Percentiles rank a stretch among this genome's conserved stretches.
Conservation (phyloP, 2,888 invertebrate genomes). For the Mesoligia furuncula region DNA sequence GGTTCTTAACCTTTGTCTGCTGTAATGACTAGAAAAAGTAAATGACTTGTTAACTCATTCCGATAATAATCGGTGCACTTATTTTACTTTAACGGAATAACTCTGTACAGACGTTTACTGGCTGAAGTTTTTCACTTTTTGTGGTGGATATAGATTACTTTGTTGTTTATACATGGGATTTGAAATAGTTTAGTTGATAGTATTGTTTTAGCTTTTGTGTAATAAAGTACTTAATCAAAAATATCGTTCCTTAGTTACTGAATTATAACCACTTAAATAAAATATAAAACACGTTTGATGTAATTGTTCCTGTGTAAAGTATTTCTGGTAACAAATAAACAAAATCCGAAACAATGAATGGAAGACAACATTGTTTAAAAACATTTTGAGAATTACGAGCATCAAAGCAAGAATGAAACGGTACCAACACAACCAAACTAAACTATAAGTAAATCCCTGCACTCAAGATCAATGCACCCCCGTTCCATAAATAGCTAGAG, state of each 20-base stretch:
- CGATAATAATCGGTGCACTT: constrained; percentile 48
- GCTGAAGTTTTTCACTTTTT: constrained; percentile 15
- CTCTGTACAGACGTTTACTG: constrained; percentile 3
- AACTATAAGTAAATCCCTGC: constrained; percentile 51
- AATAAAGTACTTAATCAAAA: neutral
- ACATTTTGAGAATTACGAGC: constrained; percentile 1
- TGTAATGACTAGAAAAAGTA: constrained; percentile 65
- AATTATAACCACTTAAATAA: neutral
- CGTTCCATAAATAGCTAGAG: constrained; percentile 77
- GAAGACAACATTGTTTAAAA: neutral
- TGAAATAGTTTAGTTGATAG: neutral
- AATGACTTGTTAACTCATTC: constrained; percentile 65
- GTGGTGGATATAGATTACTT: neutral
- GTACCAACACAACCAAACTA: constrained; percentile 20
- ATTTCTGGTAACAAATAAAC: neutral
- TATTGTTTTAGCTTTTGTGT: neutral
- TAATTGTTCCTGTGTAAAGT: neutral
- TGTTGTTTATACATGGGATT: neutral
- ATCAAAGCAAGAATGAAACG: constrained; percentile 3
- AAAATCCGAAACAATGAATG: neutral
- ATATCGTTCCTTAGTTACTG: no score
- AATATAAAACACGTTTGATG: neutral
- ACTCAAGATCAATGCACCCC: constrained; percentile 81
- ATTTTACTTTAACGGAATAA: constrained; percentile 44
- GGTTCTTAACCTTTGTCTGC: constrained; percentile 71